Conservation (phyloP, 2,113 vertebrate species). For the Micromys minutus region DNA sequence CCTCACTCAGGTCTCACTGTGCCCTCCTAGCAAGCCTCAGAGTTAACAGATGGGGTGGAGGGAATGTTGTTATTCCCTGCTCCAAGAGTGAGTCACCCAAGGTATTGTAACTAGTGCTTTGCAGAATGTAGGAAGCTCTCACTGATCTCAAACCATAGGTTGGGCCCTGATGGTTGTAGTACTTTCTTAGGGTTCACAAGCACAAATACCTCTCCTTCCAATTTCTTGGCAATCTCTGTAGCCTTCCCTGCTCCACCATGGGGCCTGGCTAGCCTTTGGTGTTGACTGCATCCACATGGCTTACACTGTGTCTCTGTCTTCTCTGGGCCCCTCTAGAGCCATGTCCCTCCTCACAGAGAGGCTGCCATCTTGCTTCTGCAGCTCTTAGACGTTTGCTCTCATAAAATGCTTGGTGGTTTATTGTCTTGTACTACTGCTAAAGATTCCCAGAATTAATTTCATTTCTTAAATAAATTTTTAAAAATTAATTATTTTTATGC, state of each 20-base stretch:
- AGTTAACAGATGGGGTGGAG: background rate
- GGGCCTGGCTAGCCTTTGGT: background rate
- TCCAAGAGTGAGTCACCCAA: background rate
- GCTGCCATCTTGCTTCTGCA: fast-evolving
- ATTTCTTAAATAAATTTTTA: background rate
- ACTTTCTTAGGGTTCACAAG: background rate
- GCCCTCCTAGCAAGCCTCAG: background rate
- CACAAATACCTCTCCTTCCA: background rate
- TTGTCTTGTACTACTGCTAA: background rate
- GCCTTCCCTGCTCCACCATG: background rate
- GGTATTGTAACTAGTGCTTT: background rate
- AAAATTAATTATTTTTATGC: background rate
- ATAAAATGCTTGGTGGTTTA: background rate
- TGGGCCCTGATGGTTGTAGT: background rate
- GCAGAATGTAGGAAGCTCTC: background rate
- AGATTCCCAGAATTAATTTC: slow-evolving; percentile 12
- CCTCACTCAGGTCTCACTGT: background rate
- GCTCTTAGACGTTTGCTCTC: background rate
- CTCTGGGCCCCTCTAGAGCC: background rate
- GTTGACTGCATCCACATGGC: fast-evolving
- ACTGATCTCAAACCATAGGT: background rate
- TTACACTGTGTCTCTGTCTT: background rate
- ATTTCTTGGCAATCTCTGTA: background rate
- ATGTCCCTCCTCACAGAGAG: background rate
- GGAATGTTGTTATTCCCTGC: background rate